Percentiles rank a stretch among this genome's conserved stretches.
phyloP scores from a whole-genome alignment of 2,797 vertebrate genomes.

The Enteromius thamalakanensis region DNA sequence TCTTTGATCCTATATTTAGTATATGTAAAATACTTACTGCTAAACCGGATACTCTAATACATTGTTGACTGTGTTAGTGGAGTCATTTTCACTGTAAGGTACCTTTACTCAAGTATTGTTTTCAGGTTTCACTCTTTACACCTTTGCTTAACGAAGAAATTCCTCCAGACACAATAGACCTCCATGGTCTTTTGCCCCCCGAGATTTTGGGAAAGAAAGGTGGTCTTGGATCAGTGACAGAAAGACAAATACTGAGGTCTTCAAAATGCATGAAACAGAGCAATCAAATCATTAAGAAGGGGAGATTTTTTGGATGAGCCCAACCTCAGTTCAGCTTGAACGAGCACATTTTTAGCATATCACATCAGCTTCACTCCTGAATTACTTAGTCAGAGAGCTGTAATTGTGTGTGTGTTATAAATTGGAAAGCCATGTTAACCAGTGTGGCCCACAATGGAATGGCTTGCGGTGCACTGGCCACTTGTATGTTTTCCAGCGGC shows the following conservation, averaged over 20 bases:
- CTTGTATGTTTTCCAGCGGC: slow-evolving; percentile 65
- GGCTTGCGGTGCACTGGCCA: slow-evolving; percentile 61
- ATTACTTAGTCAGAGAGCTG: slow-evolving; percentile 15
- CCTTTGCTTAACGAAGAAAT: not conserved
- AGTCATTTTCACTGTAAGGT: too few relatives aligned
- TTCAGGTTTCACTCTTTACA: too few relatives aligned
- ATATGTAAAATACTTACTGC: too few relatives aligned
- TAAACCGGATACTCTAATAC: too few relatives aligned
- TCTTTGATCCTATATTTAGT: too few relatives aligned
- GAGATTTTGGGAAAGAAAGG: slow-evolving; percentile 10
- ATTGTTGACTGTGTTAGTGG: too few relatives aligned
- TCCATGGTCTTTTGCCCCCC: slow-evolving; percentile 1
- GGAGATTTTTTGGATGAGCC: slow-evolving; percentile 22
- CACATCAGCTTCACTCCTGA: slow-evolving; percentile 25
- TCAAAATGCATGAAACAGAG: slow-evolving; percentile 4
- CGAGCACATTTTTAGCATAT: slow-evolving; percentile 15
- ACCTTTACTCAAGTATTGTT: too few relatives aligned
- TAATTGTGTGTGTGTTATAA: slow-evolving; percentile 58
- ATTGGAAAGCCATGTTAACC: slow-evolving; percentile 59
- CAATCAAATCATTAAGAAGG: slow-evolving; percentile 4
- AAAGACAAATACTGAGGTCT: slow-evolving; percentile 26
- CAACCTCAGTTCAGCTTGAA: slow-evolving; percentile 24
- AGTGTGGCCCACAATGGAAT: slow-evolving; percentile 61
- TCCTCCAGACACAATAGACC: slow-evolving; percentile 1
- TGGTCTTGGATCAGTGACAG: slow-evolving; percentile 11